Base-by-base conservation (phyloP, 2,797 vertebrate genomes). In the Silurus lanzhouensis region DNA sequence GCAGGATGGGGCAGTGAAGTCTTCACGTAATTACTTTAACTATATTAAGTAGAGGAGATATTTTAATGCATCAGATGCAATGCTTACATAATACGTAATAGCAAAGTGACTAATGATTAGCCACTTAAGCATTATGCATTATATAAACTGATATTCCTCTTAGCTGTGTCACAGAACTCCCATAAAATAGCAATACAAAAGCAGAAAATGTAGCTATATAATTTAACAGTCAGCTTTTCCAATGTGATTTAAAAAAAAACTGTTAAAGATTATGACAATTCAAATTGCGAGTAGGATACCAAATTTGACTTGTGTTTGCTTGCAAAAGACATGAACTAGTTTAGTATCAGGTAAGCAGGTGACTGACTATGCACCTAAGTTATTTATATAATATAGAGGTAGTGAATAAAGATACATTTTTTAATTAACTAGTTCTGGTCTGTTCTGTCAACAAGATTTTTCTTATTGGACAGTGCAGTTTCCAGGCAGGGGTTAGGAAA, bases 1-100 rank as follows among this genome's bases (percentile, higher is more conserved):
- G 96, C 96, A 13, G 97, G 97, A 44, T 98, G 96, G 96, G 96
- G 97, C 6, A 52, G 87, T 0, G 94, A 96, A 46, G 97, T 97
- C 67, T 98, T 98, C 92, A 95, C 86, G 96, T 97, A 92, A 96
- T 96, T 88, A 20, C 22, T 13, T 38, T n/a, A 79, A 79, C 20
- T 38, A 25, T 19, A 57, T 25, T 8, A 25, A 25, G 13, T 25
- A 74, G 22, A 55, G 22, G 0, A 17, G 13, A 75, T 74, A 74
- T 25, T 52, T 75, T 7, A 52, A 4, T 9, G n/a, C n/a, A 55
- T 75, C n/a, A 22, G 38, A 60, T 38, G 1, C 27, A 77, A 17
- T 60, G 27, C 55, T 5, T 77, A 60, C 15, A 60, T n/a, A 27
- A 7, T 75, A 57, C 19, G 48, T 14, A 75, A 77, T 77, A 31